Evolutionary conservation across 2,797 vertebrate species (phyloP).

Genomic region (Vireo griseus): DNA sequence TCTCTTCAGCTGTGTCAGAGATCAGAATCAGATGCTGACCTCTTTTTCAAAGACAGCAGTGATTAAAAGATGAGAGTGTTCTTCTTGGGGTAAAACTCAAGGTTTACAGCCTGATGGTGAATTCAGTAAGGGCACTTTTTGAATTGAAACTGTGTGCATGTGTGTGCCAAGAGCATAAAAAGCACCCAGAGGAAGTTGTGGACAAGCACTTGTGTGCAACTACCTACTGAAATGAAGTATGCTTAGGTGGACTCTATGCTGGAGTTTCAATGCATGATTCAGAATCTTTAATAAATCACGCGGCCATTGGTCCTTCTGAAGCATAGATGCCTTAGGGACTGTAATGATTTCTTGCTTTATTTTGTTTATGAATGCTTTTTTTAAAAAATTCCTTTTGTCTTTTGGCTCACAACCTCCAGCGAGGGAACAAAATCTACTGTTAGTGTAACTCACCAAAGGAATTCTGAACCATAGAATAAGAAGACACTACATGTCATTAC

Average conservation of each 20-base stretch:
- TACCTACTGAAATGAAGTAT: neutral
- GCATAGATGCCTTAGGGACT: neutral
- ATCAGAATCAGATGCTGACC: neutral
- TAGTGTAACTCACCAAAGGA: neutral
- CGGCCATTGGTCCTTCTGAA: neutral
- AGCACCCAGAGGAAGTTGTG: neutral
- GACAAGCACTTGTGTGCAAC: neutral
- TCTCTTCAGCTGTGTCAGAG: neutral
- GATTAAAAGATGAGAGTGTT: neutral
- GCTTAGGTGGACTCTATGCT: neutral
- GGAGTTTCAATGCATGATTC: neutral
- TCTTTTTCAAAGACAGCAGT: neutral
- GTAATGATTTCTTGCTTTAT: neutral
- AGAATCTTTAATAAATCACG: neutral
- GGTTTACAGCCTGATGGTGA: neutral
- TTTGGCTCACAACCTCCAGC: neutral
- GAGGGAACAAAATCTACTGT: neutral
- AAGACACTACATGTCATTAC: neutral
- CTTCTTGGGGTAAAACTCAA: neutral
- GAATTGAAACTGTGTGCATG: neutral
- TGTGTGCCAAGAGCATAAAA: neutral
- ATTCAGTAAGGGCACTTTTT: neutral
- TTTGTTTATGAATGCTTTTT: neutral
- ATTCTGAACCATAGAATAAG: neutral
- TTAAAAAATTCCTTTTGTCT: neutral